A percentile compares a stretch with the other conserved stretches of the same genome.
Conservation (phyloP, 1,140 invertebrate genomes). For the Lordiphosa collinella region DNA sequence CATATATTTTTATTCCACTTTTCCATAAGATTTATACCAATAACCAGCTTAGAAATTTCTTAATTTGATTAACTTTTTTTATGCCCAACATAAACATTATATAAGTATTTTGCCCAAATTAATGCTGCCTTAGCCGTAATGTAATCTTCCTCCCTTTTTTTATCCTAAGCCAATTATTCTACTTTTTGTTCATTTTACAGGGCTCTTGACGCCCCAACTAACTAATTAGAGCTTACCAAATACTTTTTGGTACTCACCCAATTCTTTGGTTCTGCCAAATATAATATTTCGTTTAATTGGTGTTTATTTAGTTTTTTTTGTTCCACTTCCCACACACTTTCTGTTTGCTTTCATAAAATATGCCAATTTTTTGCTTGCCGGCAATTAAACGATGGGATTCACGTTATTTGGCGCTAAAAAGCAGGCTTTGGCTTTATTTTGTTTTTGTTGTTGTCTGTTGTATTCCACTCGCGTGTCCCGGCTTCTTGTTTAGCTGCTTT, state of each 20-base stretch:
- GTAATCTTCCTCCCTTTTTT: neutral
- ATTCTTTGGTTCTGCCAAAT: too few relatives aligned
- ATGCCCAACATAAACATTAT: neutral
- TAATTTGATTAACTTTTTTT: constrained; percentile 8
- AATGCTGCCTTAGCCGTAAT: neutral
- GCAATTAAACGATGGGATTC: constrained; percentile 26
- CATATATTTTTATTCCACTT: too few relatives aligned
- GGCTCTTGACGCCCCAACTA: too few relatives aligned
- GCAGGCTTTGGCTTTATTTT: constrained; percentile 25
- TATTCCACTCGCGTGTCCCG: constrained; percentile 7
- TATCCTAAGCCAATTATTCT: neutral
- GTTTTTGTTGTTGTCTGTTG: constrained; percentile 19
- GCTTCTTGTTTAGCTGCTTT: constrained; percentile 27
- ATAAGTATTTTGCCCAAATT: neutral
- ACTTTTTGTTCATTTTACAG: neutral
- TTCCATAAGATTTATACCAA: neutral
- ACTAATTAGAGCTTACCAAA: too few relatives aligned
- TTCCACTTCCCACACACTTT: constrained; percentile 7
- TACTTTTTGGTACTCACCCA: too few relatives aligned
- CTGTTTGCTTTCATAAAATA: constrained; percentile 15
- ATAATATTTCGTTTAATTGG: too few relatives aligned
- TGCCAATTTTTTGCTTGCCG: constrained; percentile 38
- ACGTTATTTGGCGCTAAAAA: constrained; percentile 22
- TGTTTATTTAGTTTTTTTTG: neutral
- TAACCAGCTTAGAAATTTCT: constrained; percentile 1